Evolutionary conservation across 2,888 invertebrate species (phyloP).

Genomic region (Desoria tigrina): DNA sequence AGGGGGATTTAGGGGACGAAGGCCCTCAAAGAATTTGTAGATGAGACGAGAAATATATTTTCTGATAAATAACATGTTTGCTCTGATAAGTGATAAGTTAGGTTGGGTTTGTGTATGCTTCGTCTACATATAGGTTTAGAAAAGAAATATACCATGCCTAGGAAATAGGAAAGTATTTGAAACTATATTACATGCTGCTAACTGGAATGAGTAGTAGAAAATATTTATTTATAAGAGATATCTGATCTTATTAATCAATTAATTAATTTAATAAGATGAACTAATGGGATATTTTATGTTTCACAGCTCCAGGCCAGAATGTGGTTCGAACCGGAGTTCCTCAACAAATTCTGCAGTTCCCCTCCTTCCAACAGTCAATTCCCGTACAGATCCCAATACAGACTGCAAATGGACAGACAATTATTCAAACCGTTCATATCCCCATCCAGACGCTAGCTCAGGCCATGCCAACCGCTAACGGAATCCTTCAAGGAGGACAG

Average conservation of each 20-base stretch:
- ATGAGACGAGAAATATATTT: no score
- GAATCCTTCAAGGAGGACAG: conserved; percentile 67
- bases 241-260: background rate
- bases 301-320: conserved; percentile 65
- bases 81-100: no score
- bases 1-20: no score
- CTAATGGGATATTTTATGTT: conserved; percentile 28
- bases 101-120: no score
- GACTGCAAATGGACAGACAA: conserved; percentile 84
- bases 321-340: conserved; percentile 65
- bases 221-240: no score
- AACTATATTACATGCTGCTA: no score
- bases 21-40: no score
- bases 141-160: no score
- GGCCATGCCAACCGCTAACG: conserved; percentile 62
- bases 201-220: no score
- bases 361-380: conserved; percentile 71
- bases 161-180: no score
- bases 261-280: background rate
- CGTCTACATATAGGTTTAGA: no score
- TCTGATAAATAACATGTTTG: no score
- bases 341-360: conserved; percentile 67
- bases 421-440: conserved; percentile 92
- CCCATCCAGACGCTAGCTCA: conserved; percentile 77
- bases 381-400: conserved; percentile 89